These are phyloP conservation scores for Osmerus eperlanus DNA, from an alignment of 2,113 vertebrate genomes.

Conservation along the genomic window DNA sequence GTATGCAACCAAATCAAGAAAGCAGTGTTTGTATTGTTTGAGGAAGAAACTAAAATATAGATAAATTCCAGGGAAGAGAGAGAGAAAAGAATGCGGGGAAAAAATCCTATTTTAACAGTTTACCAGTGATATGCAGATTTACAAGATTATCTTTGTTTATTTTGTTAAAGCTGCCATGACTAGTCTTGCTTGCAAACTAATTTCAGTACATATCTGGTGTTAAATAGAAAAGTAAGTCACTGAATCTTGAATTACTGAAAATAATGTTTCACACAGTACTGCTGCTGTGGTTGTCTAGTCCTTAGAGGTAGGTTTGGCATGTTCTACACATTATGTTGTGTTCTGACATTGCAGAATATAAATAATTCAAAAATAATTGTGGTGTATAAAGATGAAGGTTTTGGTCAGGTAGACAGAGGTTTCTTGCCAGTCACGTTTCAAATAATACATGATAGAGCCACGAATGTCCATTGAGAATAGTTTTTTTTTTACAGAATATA, in stretches of 20 bases:
- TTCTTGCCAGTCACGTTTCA: constrained; percentile 52
- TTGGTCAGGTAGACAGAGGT: constrained; percentile 42
- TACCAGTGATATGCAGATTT: constrained; percentile 41
- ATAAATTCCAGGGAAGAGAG: constrained; percentile 19
- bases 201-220: constrained; percentile 46
- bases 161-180: constrained; percentile 47
- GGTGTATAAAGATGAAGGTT: constrained; percentile 49
- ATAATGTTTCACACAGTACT: constrained; percentile 44
- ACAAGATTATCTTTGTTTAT: constrained; percentile 37
- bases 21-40: too few relatives aligned
- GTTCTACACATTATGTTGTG: constrained; percentile 36
- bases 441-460: constrained; percentile 57
- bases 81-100: constrained; percentile 5
- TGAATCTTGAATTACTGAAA: constrained; percentile 46
- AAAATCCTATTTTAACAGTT: not conserved
- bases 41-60: constrained; percentile 35
- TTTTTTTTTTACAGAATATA: constrained; percentile 54
- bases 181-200: constrained; percentile 53
- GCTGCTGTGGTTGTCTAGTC: not conserved
- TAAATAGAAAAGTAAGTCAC: constrained; percentile 64
- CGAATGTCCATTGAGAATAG: constrained; percentile 46
- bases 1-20: not conserved
- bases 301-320: constrained; percentile 36
- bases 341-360: constrained; percentile 36
- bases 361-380: constrained; percentile 61